phyloP scores from a whole-genome alignment of 1,140 invertebrate species.

The Reticulitermes speratus region DNA sequence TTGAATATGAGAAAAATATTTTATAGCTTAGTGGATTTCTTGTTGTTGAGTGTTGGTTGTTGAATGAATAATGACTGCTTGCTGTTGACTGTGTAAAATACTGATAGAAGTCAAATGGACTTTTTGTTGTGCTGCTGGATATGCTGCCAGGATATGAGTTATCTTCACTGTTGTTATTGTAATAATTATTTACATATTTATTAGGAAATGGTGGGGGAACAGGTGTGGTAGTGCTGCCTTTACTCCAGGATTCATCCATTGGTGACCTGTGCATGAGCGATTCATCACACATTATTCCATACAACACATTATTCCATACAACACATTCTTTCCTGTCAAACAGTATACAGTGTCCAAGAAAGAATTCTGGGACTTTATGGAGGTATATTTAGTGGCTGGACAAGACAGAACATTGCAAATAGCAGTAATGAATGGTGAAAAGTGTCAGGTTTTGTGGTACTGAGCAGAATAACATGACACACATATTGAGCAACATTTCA shows the following conservation, averaged over 20 bases:
- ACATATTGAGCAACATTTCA: too few relatives aligned
- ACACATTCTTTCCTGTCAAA: background rate
- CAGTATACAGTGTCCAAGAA: background rate
- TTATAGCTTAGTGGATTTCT: too few relatives aligned
- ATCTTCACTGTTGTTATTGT: background rate
- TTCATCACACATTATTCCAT: background rate
- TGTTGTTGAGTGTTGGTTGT: background rate
- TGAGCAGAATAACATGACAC: too few relatives aligned
- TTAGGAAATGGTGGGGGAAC: background rate
- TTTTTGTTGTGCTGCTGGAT: background rate
- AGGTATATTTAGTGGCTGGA: too few relatives aligned
- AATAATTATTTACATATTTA: background rate
- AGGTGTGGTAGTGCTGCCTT: conserved; percentile 12
- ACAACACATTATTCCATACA: conserved; percentile 1
- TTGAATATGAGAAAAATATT: background rate
- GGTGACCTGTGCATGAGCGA: background rate
- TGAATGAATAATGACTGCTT: background rate
- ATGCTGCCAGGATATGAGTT: background rate
- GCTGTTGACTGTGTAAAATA: background rate
- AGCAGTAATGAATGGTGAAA: too few relatives aligned
- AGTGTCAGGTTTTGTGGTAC: too few relatives aligned
- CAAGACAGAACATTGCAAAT: too few relatives aligned
- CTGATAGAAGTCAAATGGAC: background rate
- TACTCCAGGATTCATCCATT: conserved; percentile 11
- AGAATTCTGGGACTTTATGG: too few relatives aligned